phyloP scores from a whole-genome alignment of 2,888 invertebrate species.

The Cephus rjabovi region DNA sequence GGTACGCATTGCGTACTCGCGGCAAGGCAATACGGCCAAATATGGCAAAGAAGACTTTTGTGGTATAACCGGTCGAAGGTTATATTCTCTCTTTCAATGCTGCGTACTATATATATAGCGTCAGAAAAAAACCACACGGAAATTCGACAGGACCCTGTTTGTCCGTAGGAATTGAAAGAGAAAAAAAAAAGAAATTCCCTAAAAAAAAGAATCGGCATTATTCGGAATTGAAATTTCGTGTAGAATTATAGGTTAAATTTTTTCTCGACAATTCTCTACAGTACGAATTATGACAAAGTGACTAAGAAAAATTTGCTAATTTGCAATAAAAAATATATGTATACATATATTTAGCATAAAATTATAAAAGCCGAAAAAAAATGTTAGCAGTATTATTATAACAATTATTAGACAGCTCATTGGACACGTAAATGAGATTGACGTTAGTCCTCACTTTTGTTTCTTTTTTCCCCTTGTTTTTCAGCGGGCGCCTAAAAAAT shows the following conservation, averaged over 20 bases:
- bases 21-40: neutral
- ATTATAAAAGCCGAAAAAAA: too few relatives aligned
- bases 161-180: neutral
- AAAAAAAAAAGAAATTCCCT: neutral
- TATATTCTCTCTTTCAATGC: neutral
- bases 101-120: neutral
- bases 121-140: neutral
- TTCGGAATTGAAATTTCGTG: neutral
- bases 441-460: neutral
- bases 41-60: neutral
- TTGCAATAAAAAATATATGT: too few relatives aligned
- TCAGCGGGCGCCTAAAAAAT: neutral
- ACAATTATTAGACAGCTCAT: neutral
- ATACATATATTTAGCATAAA: too few relatives aligned
- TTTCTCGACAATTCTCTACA: neutral
- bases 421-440: neutral
- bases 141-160: neutral
- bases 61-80: neutral
- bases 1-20: neutral
- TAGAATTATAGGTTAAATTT: neutral
- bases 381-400: neutral
- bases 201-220: neutral
- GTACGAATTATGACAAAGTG: neutral
- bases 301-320: too few relatives aligned
- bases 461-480: neutral